Conservation (phyloP, 2,113 vertebrate genomes). For the Vulpes ferrilata region DNA sequence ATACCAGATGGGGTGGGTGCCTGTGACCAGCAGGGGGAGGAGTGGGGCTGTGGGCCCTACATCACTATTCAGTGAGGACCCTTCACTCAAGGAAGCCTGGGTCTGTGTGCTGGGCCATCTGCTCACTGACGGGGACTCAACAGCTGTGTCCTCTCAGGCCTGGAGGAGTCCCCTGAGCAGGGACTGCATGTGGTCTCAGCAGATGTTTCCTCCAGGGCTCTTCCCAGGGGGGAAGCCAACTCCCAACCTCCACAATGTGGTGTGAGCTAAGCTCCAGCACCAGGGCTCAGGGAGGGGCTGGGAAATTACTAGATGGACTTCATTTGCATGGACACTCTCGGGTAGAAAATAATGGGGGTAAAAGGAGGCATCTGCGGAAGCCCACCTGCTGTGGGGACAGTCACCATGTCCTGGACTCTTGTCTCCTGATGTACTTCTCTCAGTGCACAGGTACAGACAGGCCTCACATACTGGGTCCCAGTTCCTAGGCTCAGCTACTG, state of each 20-base stretch:
- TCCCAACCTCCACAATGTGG: rapidly evolving
- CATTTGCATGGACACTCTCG: not conserved
- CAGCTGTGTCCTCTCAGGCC: no score
- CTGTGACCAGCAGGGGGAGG: not conserved
- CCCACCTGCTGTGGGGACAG: not conserved
- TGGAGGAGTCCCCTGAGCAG: no score
- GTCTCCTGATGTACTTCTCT: not conserved
- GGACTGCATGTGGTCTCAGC: not conserved
- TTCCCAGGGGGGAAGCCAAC: no score
- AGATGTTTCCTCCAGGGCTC: not conserved
- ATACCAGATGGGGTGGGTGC: not conserved
- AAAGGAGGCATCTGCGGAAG: not conserved
- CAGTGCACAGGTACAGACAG: not conserved
- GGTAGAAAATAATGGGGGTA: no score
- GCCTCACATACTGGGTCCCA: no score
- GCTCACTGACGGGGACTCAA: not conserved
- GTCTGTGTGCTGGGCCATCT: not conserved
- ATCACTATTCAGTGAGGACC: not conserved
- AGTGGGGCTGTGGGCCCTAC: no score
- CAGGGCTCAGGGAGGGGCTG: not conserved
- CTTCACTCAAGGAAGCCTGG: no score
- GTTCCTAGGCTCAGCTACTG: no score
- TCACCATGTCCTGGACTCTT: not conserved
- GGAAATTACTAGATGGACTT: not conserved
- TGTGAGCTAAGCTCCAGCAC: not conserved